Conservation (phyloP, 2,797 vertebrate species). For the Salmo trutta region DNA sequence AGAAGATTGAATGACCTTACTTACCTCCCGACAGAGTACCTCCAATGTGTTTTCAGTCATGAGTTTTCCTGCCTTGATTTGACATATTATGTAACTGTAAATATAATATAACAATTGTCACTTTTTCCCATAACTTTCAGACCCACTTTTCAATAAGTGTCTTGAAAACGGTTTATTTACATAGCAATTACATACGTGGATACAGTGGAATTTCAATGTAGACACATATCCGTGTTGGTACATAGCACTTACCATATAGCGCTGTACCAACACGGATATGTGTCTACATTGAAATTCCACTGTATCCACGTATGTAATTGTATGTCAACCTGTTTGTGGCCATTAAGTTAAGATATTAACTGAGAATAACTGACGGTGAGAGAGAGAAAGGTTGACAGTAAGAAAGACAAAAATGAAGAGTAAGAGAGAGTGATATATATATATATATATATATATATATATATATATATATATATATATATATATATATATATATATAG, state of each 20-base stretch:
- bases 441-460: too few relatives aligned
- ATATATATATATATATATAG: too few relatives aligned
- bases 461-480: too few relatives aligned
- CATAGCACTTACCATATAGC: not conserved
- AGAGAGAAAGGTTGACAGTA: not conserved
- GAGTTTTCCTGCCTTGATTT: not conserved
- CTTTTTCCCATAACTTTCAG: not conserved
- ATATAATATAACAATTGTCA: not conserved
- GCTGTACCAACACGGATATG: too few relatives aligned
- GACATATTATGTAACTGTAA: not conserved
- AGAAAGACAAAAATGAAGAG: too few relatives aligned
- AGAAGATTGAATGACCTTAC: too few relatives aligned
- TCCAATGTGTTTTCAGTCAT: not conserved
- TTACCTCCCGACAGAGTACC: not conserved
- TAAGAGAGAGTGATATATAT: too few relatives aligned
- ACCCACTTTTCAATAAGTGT: not conserved
- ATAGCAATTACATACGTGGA: not conserved
- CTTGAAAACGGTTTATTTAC: not conserved
- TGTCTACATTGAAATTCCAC: too few relatives aligned
- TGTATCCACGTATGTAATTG: too few relatives aligned
- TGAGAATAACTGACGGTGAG: not conserved
- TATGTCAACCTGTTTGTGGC: not conserved
- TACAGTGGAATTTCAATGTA: not conserved
- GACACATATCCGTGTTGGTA: not conserved
- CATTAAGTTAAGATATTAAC: not conserved